Conservation (phyloP, 2,797 vertebrate species). For the Sylvia borin region DNA sequence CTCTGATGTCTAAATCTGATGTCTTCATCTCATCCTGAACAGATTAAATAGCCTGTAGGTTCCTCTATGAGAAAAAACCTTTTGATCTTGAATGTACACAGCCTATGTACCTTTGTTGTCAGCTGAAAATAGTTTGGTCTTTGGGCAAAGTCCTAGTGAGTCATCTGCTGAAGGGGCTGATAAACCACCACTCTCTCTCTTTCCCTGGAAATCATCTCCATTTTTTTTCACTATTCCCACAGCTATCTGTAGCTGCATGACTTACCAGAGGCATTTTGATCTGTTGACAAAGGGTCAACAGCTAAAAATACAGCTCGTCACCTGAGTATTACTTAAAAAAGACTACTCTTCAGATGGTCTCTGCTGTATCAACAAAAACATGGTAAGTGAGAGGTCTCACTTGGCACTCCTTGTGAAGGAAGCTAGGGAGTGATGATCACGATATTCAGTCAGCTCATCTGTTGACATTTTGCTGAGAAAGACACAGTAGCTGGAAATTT, state of each 20-base stretch:
- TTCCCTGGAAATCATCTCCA: not conserved
- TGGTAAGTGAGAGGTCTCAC: not conserved
- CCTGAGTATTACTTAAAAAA: not conserved
- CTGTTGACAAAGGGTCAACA: not conserved
- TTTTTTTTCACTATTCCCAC: not conserved
- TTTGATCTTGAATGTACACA: not conserved
- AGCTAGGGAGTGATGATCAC: not conserved
- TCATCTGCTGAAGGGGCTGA: not conserved
- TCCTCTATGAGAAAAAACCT: not conserved
- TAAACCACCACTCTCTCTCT: not conserved
- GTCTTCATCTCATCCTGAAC: not conserved
- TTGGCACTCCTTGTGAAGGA: not conserved
- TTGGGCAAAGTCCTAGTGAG: not conserved
- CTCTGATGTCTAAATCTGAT: not conserved
- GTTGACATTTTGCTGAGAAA: not conserved
- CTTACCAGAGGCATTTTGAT: not conserved
- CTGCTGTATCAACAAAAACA: not conserved
- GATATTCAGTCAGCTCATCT: not conserved
- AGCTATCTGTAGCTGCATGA: not conserved
- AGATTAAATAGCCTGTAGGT: not conserved
- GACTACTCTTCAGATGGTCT: not conserved
- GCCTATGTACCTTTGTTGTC: fast-evolving
- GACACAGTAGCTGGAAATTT: not conserved
- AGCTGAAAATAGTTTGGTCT: not conserved
- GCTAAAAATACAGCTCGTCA: not conserved